Conservation (phyloP, 2,797 vertebrate species). For the Allobates femoralis region DNA sequence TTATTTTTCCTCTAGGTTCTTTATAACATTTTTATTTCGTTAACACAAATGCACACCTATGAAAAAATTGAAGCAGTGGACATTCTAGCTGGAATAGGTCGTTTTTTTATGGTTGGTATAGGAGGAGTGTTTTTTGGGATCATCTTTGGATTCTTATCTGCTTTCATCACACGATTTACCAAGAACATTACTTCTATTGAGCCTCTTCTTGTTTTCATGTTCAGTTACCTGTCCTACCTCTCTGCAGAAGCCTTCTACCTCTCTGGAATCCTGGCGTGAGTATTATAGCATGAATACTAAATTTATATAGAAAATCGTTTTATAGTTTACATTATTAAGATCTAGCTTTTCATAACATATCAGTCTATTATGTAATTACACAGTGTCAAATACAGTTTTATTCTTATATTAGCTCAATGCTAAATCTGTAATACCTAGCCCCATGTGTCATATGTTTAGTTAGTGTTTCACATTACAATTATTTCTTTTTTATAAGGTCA, state of each 20-base stretch:
- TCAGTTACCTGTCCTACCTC: conserved; percentile 94
- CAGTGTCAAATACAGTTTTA: neutral
- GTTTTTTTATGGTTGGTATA: conserved; percentile 89
- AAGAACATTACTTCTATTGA: conserved; percentile 88
- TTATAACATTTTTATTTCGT: conserved; percentile 92
- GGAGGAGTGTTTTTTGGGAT: conserved; percentile 90
- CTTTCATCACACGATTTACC: conserved; percentile 94
- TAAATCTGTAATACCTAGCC: neutral
- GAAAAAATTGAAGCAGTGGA: conserved; percentile 84
- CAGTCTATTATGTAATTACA: neutral
- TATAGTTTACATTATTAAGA: no score
- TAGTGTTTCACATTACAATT: no score
- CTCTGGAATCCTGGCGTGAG: conserved; percentile 97
- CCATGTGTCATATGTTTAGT: no score
- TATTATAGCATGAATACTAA: conserved; percentile 67
- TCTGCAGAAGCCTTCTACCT: conserved; percentile 90
- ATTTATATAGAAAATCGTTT: no score
- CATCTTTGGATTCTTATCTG: conserved; percentile 88
- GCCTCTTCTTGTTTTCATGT: conserved; percentile 96
- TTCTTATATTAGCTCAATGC: neutral
- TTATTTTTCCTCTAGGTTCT: conserved; percentile 78
- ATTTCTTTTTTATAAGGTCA: no score
- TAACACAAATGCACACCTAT: conserved; percentile 86
- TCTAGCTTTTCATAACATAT: neutral
- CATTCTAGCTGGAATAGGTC: conserved; percentile 85